Percentiles rank a stretch among this genome's conserved stretches.
Conservation (phyloP, 2,888 invertebrate genomes). For the Rapana venosa region DNA sequence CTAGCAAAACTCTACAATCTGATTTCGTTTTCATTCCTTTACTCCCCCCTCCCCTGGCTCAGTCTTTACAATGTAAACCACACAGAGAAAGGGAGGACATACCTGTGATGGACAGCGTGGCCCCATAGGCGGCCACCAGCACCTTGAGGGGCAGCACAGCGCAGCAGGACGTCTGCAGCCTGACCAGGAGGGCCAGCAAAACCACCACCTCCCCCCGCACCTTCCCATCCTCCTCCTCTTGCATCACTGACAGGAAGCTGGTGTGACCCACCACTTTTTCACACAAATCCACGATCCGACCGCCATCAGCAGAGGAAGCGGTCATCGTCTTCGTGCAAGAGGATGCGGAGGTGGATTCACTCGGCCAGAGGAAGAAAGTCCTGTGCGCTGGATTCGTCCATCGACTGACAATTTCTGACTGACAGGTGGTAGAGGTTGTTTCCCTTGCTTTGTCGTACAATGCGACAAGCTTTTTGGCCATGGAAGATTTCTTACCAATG, state of each 20-base stretch:
- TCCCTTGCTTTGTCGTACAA: not conserved
- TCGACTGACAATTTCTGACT: not conserved
- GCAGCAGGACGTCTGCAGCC: slow-evolving; percentile 84
- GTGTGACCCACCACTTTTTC: slow-evolving; percentile 69
- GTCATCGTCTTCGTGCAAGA: slow-evolving; percentile 34
- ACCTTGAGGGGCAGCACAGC: slow-evolving; percentile 86
- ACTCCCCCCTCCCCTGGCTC: too few species aligned
- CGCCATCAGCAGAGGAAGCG: slow-evolving; percentile 35
- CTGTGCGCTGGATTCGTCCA: not conserved
- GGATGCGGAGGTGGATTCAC: not conserved
- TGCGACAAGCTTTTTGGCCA: not conserved
- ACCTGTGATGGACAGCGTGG: slow-evolving; percentile 83
- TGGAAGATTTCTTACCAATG: not conserved
- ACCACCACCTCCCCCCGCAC: slow-evolving; percentile 14
- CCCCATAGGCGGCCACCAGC: slow-evolving; percentile 88
- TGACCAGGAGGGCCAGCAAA: slow-evolving; percentile 78
- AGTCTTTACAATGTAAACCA: not conserved
- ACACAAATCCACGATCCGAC: slow-evolving; percentile 55
- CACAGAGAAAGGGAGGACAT: not conserved
- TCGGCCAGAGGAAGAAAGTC: slow-evolving; percentile 9
- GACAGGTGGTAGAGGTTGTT: not conserved
- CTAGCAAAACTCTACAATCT: too few species aligned
- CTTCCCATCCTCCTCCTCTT: slow-evolving; percentile 60
- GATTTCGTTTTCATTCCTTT: too few species aligned
- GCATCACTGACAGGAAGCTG: slow-evolving; percentile 66